A percentile compares a stretch with the other conserved stretches of the same genome.
Conservation (phyloP, 1,140 invertebrate genomes). For the Ostrea edulis region DNA sequence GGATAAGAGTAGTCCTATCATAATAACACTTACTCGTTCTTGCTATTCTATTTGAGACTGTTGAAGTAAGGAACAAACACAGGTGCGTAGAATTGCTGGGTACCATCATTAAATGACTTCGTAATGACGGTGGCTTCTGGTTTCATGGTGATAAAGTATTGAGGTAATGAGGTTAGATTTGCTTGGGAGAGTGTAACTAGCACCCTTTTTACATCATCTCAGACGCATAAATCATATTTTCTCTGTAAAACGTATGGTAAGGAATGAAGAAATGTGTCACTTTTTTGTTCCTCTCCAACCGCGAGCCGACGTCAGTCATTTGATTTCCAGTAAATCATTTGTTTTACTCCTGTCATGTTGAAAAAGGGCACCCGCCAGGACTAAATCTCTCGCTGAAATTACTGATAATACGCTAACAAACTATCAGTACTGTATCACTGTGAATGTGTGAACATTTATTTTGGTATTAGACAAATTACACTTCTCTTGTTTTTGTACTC, state of each 20-base stretch:
- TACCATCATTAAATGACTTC: background rate
- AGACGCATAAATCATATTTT: slow-evolving; percentile 25
- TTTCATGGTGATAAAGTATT: background rate
- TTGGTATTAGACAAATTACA: background rate
- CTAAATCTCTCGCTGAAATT: background rate
- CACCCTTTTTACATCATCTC: background rate
- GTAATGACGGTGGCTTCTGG: background rate
- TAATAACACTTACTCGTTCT: background rate
- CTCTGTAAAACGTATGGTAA: background rate
- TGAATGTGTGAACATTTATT: background rate
- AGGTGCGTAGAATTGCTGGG: background rate
- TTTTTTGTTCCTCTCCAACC: background rate
- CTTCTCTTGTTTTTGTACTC: no score
- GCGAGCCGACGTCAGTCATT: background rate
- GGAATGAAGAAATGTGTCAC: background rate
- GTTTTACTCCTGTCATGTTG: background rate
- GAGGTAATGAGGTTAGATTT: background rate
- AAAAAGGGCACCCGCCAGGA: background rate
- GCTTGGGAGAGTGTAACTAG: background rate
- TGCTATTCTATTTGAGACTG: background rate
- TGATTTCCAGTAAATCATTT: slow-evolving; percentile 4
- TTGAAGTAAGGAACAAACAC: background rate
- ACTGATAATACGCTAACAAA: background rate
- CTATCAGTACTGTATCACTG: background rate
- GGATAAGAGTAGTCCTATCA: background rate